Percentiles rank a stretch among this genome's conserved stretches.
Evolutionary conservation across 2,797 vertebrate genomes (phyloP).

Genomic region (Eupleurogrammus muticus): DNA sequence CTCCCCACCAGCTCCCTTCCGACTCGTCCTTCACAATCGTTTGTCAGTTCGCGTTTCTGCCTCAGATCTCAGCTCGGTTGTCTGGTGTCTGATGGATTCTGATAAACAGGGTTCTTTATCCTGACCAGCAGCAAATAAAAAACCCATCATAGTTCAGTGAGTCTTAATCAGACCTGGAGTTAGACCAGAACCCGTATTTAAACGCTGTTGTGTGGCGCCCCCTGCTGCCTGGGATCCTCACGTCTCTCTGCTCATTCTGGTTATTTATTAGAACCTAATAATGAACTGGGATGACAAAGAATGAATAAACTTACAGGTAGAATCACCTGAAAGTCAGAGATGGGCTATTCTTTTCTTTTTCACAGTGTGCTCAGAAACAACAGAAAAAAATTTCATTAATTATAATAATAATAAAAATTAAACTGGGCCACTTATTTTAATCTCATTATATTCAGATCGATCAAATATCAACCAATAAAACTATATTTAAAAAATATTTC

Average conservation of each 20-base stretch:
- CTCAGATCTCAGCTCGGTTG: too few species aligned
- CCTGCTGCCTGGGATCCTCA: conserved; percentile 50
- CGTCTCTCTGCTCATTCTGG: neutral
- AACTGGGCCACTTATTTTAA: too few species aligned
- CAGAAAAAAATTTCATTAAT: too few species aligned
- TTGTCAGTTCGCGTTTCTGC: neutral
- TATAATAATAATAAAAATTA: too few species aligned
- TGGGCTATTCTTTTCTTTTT: too few species aligned
- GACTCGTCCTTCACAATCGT: conserved; percentile 20
- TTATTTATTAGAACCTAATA: neutral
- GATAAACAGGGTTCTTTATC: neutral
- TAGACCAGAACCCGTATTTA: neutral
- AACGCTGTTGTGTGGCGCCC: conserved; percentile 56
- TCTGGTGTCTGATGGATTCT: conserved; percentile 1
- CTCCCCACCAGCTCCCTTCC: conserved; percentile 2
- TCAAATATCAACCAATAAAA: too few species aligned
- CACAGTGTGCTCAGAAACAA: too few species aligned
- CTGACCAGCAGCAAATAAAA: neutral
- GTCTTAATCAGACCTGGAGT: neutral
- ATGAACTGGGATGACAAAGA: neutral
- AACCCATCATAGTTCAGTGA: neutral
- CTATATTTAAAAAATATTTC: too few species aligned
- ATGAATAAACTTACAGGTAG: neutral
- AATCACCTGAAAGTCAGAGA: neutral
- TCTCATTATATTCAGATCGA: too few species aligned